phyloP scores from a whole-genome alignment of 2,797 vertebrate genomes.

The Vireo griseus region DNA sequence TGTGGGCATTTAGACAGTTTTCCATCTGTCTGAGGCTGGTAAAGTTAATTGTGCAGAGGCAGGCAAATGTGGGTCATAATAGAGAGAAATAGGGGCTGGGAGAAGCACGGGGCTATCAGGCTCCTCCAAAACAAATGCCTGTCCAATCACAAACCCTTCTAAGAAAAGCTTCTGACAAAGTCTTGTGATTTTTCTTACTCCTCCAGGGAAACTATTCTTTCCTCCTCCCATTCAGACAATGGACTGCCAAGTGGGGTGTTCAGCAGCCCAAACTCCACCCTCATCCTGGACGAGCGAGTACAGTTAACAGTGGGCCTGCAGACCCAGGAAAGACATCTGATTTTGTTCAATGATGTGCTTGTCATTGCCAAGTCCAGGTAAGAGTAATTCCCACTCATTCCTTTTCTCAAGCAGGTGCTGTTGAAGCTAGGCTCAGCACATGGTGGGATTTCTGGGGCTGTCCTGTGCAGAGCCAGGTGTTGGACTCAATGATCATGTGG shows the following conservation, averaged over 20 bases:
- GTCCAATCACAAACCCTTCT: neutral
- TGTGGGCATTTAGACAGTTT: neutral
- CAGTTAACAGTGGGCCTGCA: slow-evolving; percentile 84
- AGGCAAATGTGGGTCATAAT: neutral
- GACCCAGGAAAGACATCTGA: slow-evolving; percentile 85
- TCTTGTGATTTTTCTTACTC: neutral
- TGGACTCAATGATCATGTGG: neutral
- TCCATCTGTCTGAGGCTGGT: neutral
- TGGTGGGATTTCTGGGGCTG: neutral
- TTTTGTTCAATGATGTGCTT: slow-evolving; percentile 83
- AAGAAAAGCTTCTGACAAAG: neutral
- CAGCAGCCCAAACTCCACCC: slow-evolving; percentile 60
- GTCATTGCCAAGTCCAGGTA: slow-evolving; percentile 87
- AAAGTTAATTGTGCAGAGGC: neutral
- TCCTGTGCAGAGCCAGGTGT: neutral
- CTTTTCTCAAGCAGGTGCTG: neutral
- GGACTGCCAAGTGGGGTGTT: slow-evolving; percentile 62
- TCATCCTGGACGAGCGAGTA: slow-evolving; percentile 79
- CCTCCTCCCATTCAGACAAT: slow-evolving; percentile 49
- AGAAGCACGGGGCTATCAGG: rapidly evolving
- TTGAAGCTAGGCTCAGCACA: neutral
- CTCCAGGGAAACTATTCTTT: slow-evolving; percentile 59
- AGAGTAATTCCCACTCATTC: neutral
- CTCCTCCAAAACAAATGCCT: neutral
- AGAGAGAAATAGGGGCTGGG: neutral